Percentiles rank a stretch among this genome's conserved stretches.
These are phyloP conservation scores for Limosa lapponica DNA, from an alignment of 2,797 vertebrate genomes.

Conservation along the genomic window DNA sequence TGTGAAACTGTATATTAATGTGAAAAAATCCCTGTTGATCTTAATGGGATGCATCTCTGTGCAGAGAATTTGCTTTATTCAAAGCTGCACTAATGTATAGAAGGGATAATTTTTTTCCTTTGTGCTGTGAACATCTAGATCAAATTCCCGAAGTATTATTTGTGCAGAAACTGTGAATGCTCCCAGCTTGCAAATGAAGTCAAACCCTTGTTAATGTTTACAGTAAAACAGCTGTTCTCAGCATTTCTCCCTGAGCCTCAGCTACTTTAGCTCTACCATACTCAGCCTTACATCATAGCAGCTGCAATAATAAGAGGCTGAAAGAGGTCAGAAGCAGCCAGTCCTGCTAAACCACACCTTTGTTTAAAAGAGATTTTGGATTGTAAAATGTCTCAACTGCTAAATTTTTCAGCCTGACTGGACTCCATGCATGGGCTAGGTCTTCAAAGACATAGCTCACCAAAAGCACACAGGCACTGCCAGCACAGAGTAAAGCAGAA, in stretches of 20 bases:
- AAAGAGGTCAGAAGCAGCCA: slow-evolving; percentile 45
- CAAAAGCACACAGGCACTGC: slow-evolving; percentile 50
- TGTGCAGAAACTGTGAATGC: slow-evolving; percentile 57
- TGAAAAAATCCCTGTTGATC: slow-evolving; percentile 27
- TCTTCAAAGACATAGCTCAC: slow-evolving; percentile 54
- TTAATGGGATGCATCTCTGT: slow-evolving; percentile 3
- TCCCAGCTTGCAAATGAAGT: slow-evolving; percentile 64
- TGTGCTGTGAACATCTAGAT: slow-evolving; percentile 24
- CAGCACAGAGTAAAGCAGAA: slow-evolving; percentile 48
- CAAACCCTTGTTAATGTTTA: slow-evolving; percentile 65
- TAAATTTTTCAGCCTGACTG: slow-evolving; percentile 58
- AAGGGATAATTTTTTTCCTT: background rate
- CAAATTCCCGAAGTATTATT: slow-evolving; percentile 38
- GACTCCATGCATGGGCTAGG: slow-evolving; percentile 46
- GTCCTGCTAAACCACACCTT: slow-evolving; percentile 62
- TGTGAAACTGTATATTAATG: slow-evolving; percentile 39
- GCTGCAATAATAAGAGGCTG: slow-evolving; percentile 55
- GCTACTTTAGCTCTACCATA: slow-evolving; percentile 31
- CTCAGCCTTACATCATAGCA: slow-evolving; percentile 60
- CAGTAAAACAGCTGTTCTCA: slow-evolving; percentile 72
- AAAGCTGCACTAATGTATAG: background rate
- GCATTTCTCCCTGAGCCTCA: slow-evolving; percentile 44
- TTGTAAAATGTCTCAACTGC: slow-evolving; percentile 44
- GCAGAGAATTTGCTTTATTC: slow-evolving; percentile 16
- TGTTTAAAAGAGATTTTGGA: slow-evolving; percentile 56